Base-by-base conservation (phyloP, 2,888 invertebrate genomes). In the Entomobrya multifasciata region DNA sequence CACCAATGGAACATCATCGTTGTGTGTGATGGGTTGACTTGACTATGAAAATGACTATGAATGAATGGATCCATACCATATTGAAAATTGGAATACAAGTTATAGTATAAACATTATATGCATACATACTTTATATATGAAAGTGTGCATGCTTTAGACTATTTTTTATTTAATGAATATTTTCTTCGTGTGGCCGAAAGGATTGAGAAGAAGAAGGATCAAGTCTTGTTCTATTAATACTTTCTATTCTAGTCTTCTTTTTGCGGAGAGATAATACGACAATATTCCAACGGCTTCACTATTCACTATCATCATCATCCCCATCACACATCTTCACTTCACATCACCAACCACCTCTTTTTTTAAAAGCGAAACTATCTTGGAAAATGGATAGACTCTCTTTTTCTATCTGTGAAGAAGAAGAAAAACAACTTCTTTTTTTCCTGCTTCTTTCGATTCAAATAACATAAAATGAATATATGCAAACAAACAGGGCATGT, bases 161-260 rank as follows among this genome's bases (percentile, higher is more conserved):
- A 10, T 49, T 49, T 10, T n/a, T 49, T 67, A n/a, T 74, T 72
- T 81, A 81, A 72, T 81, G 81, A 81, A 83, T 52, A 52, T 72
- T 67, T 79, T n/a, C n/a, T n/a, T 65, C 62, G 72, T 85, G 79
- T 78, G 72, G 85, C 79, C 72, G 70, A 85, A 52, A 72, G 15
- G 86, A 80, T 67, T 41, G 76, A 83, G 74, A 17, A 57, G 25
- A 20, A 52, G 74, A 74, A 55, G 77, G 86, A 86, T 86, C 60
- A 86, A 80, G 86, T 86, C 86, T 85, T 65, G 86, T 86, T 86
- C 86, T 86, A 86, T 86, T 86, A 86, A 86, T 86, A 86, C 80
- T 70, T 80, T 80, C 86, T 70, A 65, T 84, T 60, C 77, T 74
- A 74, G 74, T 74, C 55, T 52, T 57, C 11, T 17, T 57, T 25